These are phyloP conservation scores for Spilogale gracilis DNA, from an alignment of 2,113 vertebrate species.

Conservation along the genomic window DNA sequence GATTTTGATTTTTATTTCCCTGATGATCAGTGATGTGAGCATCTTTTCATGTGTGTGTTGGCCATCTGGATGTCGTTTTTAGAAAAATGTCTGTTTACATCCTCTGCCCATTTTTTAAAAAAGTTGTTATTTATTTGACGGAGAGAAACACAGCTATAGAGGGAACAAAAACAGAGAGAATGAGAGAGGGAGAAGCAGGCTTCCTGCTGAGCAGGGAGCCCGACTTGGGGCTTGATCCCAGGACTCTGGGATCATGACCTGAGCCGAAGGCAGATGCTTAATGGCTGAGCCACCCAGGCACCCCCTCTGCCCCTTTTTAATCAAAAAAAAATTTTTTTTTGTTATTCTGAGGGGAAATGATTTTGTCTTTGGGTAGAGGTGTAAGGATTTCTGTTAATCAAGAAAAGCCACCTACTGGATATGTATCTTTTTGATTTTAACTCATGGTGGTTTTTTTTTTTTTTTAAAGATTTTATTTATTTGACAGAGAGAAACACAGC, in stretches of 20 bases:
- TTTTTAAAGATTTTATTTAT: background rate
- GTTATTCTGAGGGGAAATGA: background rate
- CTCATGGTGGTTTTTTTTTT: background rate
- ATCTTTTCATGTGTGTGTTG: background rate
- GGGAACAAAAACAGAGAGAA: no score
- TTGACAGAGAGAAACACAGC: no score
- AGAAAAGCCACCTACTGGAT: background rate
- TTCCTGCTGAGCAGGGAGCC: no score
- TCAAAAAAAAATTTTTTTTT: no score
- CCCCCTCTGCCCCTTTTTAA: no score
- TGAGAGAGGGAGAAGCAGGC: no score
- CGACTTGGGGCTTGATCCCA: background rate
- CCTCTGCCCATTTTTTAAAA: background rate
- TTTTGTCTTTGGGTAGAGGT: background rate
- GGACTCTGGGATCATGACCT: background rate
- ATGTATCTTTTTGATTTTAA: background rate
- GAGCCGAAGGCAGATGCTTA: background rate
- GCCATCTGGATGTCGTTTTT: background rate
- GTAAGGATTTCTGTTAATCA: slow-evolving; percentile 20
- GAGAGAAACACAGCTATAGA: no score
- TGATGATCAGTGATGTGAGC: background rate
- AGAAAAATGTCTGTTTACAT: background rate
- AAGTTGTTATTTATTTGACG: no score
- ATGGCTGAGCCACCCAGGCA: no score
- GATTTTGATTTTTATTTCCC: background rate